Conservation (phyloP, 2,888 invertebrate species). For the Xanthia icteritia region DNA sequence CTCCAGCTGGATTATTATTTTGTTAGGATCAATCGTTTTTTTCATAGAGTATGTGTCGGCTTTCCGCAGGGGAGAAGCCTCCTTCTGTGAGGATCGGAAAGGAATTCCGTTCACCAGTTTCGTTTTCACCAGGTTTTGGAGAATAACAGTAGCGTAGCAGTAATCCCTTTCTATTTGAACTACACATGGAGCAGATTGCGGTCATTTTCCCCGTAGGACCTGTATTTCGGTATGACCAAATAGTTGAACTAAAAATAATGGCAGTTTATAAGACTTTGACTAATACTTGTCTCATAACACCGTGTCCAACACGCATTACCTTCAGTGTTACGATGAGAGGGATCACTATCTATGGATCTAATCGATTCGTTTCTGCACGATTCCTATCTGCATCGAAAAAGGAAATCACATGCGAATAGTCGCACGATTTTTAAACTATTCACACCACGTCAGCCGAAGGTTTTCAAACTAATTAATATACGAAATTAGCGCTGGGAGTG, state of each 20-base stretch:
- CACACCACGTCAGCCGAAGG: slow-evolving; percentile 48
- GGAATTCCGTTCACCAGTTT: neutral
- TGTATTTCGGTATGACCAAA: slow-evolving; percentile 34
- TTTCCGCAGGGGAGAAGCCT: too few relatives aligned
- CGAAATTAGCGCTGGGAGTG: slow-evolving; percentile 58
- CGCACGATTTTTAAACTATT: slow-evolving; percentile 35
- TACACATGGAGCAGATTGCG: slow-evolving; percentile 4
- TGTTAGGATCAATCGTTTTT: neutral
- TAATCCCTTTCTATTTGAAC: slow-evolving; percentile 26
- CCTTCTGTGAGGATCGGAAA: too few relatives aligned
- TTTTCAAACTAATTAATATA: slow-evolving; percentile 60
- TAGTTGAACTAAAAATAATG: slow-evolving; percentile 39
- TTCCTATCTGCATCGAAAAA: slow-evolving; percentile 9
- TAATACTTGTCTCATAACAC: slow-evolving; percentile 32
- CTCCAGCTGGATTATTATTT: neutral
- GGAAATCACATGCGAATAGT: slow-evolving; percentile 21
- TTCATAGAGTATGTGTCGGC: too few relatives aligned
- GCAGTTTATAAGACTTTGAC: slow-evolving; percentile 53
- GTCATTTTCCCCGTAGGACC: slow-evolving; percentile 26
- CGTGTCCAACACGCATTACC: slow-evolving; percentile 30
- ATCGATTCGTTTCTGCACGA: slow-evolving; percentile 43
- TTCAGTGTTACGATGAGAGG: slow-evolving; percentile 28
- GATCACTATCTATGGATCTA: slow-evolving; percentile 24
- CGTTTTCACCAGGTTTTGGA: neutral
- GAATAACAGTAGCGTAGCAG: neutral